Evolutionary conservation across 2,113 vertebrate genomes (phyloP).

Genomic region (Ceratotherium simum): DNA sequence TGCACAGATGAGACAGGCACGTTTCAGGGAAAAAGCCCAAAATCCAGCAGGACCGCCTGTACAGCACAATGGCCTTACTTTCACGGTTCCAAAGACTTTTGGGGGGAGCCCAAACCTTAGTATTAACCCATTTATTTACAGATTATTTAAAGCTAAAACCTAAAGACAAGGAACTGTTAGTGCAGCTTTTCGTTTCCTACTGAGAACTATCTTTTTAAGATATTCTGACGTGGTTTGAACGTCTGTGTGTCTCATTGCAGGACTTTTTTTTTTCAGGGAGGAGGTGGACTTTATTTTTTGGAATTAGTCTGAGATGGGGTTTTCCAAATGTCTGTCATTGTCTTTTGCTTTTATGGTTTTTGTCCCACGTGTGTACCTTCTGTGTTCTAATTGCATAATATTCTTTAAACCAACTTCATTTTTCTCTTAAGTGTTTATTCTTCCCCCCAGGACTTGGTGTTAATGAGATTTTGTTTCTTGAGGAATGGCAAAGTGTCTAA

Average conservation of each 20-base stretch:
- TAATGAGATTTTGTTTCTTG: background rate
- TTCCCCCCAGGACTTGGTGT: background rate
- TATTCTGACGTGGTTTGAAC: background rate
- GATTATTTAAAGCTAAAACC: background rate
- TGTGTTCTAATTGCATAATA: background rate
- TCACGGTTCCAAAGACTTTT: background rate
- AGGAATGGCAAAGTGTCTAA: background rate
- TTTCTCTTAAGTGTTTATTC: background rate
- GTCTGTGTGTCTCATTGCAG: background rate
- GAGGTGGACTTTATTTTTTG: background rate
- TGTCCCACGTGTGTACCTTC: background rate
- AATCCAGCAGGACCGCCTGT: background rate
- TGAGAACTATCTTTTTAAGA: background rate
- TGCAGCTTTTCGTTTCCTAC: background rate
- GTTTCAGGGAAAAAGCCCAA: background rate
- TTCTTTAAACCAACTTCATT: background rate
- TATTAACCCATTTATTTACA: background rate
- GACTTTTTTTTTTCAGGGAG: background rate
- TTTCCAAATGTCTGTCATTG: background rate
- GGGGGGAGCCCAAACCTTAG: no score
- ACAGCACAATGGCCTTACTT: background rate
- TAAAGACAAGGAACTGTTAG: background rate
- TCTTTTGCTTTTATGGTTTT: background rate
- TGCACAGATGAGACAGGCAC: accelerated
- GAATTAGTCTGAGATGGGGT: background rate